phyloP scores from a whole-genome alignment of 2,113 vertebrate genomes.

The Gadus macrocephalus region DNA sequence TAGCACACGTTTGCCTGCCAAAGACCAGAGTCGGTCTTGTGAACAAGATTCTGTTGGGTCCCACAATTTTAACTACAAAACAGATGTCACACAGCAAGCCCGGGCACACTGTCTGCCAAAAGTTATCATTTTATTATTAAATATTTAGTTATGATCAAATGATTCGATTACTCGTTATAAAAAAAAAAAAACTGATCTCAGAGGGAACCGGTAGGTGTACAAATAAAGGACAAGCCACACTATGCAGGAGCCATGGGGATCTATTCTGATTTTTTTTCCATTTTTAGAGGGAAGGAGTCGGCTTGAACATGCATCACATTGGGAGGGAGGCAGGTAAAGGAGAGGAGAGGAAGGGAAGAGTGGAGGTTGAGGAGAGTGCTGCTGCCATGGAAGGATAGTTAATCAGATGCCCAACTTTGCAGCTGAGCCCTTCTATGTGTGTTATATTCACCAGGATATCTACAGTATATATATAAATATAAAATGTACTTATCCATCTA shows the following conservation, averaged over 20 bases:
- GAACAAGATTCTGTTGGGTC: conserved; percentile 68
- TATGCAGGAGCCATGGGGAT: conserved; percentile 14
- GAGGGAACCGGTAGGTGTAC: conserved; percentile 14
- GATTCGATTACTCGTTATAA: neutral
- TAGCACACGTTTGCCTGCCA: conserved; percentile 63
- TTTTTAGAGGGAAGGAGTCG: conserved; percentile 19
- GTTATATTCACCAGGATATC: neutral
- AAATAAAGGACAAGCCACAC: conserved; percentile 29
- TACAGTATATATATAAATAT: neutral
- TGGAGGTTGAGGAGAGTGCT: neutral
- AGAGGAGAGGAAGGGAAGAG: conserved; percentile 16
- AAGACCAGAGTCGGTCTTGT: conserved; percentile 65
- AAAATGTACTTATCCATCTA: too few relatives aligned
- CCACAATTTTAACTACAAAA: conserved; percentile 61
- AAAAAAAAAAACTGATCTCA: conserved; percentile 16
- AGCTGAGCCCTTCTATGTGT: too few relatives aligned
- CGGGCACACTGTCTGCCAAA: conserved; percentile 58
- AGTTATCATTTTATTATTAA: conserved; percentile 60
- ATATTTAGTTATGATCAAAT: conserved; percentile 38
- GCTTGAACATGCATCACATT: conserved; percentile 55
- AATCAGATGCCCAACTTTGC: conserved; percentile 24
- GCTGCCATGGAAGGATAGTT: conserved; percentile 16
- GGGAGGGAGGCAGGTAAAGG: conserved; percentile 9
- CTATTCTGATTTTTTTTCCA: conserved; percentile 50
- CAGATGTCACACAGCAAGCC: conserved; percentile 70